phyloP scores from a whole-genome alignment of 1,140 invertebrate species.

The Lepidostoma basale region DNA sequence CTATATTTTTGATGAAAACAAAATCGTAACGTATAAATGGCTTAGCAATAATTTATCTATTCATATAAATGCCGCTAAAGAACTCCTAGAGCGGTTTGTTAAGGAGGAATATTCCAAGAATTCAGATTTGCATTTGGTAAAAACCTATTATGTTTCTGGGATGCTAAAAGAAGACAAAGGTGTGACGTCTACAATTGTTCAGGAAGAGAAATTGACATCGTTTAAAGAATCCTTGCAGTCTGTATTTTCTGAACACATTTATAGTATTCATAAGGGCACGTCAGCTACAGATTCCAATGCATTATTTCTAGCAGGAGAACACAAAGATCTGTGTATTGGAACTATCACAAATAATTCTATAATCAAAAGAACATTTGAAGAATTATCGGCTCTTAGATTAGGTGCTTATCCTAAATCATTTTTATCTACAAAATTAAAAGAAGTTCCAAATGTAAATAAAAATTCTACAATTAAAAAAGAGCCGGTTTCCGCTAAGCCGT shows the following conservation, averaged over 20 bases:
- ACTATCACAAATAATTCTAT: slow-evolving; percentile 1
- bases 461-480: neutral
- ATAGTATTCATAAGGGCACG: slow-evolving; percentile 15
- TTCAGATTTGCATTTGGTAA: neutral
- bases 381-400: slow-evolving; percentile 1
- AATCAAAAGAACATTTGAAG: slow-evolving; percentile 4
- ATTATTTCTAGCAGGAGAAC: slow-evolving; percentile 23
- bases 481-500: neutral
- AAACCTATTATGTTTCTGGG: slow-evolving; percentile 25
- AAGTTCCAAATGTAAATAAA: neutral
- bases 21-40: slow-evolving; percentile 32
- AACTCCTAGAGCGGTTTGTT: slow-evolving; percentile 21
- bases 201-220: slow-evolving; percentile 5
- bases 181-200: slow-evolving; percentile 3
- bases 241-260: slow-evolving; percentile 31
- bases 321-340: slow-evolving; percentile 16
- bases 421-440: neutral
- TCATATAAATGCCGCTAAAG: slow-evolving; percentile 23
- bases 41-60: slow-evolving; percentile 27
- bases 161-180: slow-evolving; percentile 10
- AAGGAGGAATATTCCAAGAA: neutral
- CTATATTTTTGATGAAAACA: slow-evolving; percentile 28
- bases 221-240: slow-evolving; percentile 28
- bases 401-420: slow-evolving; percentile 15
- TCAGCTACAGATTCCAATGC: slow-evolving; percentile 1